Conservation (phyloP, 1,140 invertebrate species). For the Zaprionus gabonicus region DNA sequence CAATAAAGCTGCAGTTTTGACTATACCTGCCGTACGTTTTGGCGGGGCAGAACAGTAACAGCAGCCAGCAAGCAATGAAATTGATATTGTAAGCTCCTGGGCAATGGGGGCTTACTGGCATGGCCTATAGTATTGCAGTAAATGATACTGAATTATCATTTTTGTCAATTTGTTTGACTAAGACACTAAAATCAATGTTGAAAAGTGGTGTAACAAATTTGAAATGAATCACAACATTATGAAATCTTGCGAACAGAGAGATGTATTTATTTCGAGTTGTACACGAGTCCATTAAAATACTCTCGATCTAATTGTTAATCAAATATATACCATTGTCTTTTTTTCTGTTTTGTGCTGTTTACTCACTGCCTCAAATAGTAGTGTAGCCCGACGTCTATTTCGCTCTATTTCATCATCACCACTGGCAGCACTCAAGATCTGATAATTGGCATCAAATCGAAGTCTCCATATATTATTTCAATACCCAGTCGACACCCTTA, state of each 20-base stretch:
- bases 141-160: constrained; percentile 69
- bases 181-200: constrained; percentile 39
- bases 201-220: constrained; percentile 1
- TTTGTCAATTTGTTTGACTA: constrained; percentile 56
- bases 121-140: constrained; percentile 62
- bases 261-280: constrained; percentile 1
- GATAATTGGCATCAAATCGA: no score
- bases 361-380: neutral
- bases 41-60: constrained; percentile 25
- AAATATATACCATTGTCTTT: no score
- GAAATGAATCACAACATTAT: neutral
- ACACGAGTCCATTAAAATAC: neutral
- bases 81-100: constrained; percentile 62
- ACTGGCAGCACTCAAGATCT: no score
- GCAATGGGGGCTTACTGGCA: constrained; percentile 64
- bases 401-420: no score
- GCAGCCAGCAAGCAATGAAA: constrained; percentile 48
- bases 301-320: neutral
- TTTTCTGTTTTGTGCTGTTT: neutral
- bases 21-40: no score
- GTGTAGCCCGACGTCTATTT: neutral
- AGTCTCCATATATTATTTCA: no score
- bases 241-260: neutral
- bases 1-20: constrained; percentile 50
- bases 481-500: no score